Base-by-base conservation (phyloP, 2,113 vertebrate genomes). In the Dicerorhinus sumatrensis region DNA sequence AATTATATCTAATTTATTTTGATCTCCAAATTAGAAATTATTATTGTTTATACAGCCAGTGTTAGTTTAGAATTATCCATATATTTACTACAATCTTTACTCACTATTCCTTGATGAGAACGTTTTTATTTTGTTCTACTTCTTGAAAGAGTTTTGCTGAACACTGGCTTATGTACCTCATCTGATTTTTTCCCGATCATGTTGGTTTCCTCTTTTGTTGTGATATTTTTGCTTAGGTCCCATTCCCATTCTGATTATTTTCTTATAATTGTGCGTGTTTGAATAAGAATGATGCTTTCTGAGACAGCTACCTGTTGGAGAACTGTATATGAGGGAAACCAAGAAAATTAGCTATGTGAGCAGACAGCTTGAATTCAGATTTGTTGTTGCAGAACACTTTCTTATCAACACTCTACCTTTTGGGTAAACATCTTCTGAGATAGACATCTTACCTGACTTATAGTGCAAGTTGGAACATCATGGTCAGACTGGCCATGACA, bases 1-100 rank as follows among this genome's bases (percentile, higher is more conserved):
- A 91, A 83, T 67, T 67, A 33, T 29, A 46, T 62, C 27, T 79
- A 31, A 83, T n/a, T 51, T 82, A 65, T 91, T 97, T 65, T 91
- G 36, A 46, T 62, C 10, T 91, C 42, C n/a, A 83, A n/a, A 62
- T 88, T 73, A 84, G 33, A 93, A 88, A 91, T 60, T 51, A 14
- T 69, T 96, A 75, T 20, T 73, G 6, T 48, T 82, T 84, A 7
- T 77, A 58, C 8, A 70, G 23, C 6, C 31, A 62, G 60, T 21
- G 3, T 39, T 39, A 75, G 6, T 70, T 77, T 76, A 69, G 33
- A 87, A 87, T 80, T 86, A 77, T 27, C 36, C 25, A 65, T 14
- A 11, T 62, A 91, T 73, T 77, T 88, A 54, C 48, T 60, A 17
- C 12, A 81, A 42, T 73, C 10, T 42, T 67, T 54, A 31, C 16